Evolutionary conservation across 2,888 invertebrate genomes (phyloP), one percentile per base, ranked within the genome.

Genomic region (Apodemia zela): DNA sequence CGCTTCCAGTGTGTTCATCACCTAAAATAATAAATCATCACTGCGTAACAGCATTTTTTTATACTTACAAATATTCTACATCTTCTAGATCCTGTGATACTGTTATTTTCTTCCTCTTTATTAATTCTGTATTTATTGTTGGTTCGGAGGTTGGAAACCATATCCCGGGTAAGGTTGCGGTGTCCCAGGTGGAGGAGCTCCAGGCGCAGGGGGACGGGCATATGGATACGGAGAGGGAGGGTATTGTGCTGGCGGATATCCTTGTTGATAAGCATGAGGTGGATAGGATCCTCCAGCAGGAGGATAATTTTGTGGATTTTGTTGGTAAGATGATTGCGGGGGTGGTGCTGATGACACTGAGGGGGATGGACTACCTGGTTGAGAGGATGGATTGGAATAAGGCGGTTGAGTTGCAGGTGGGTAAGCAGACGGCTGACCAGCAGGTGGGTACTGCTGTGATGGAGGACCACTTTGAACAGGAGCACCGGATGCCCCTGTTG

Each of bases 161-260:
- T 96, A 96, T 49, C 96, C 95, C 8, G 93, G 94, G 78, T 97
- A 97, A 66, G 95, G 94, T 69, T 96, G 95, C 7, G 96, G 94
- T 8, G 94, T 95, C 25, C 94, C 95, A 5, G 94, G 95, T 68
- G 95, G 95, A 3, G 95, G 95, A 6, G 94, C 94, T 1, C 94
- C 94, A 3, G 93, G 93, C 1, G 94, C 93, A 0, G 94, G 94
- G 4, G 93, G 93, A 5, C 93, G 90, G 1, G 93, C 91, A 66
- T 93, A 92, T 0, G 89, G 93, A 67, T 93, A 93, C 0, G 93
- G 93, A 7, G 93, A 89, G 10, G 93, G 93, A 64, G 94, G 94
- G 79, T 93, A 84, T 80, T 93, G 87, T 71, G 93, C 81, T 70
- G 93, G 84, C 63, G 93, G 79, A 79, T 93, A 81, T 69, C 93